A percentile compares a stretch with the other conserved stretches of the same genome.
These are phyloP conservation scores for Pyrochroa serraticornis DNA, from an alignment of 2,888 invertebrate genomes.

Conservation along the genomic window DNA sequence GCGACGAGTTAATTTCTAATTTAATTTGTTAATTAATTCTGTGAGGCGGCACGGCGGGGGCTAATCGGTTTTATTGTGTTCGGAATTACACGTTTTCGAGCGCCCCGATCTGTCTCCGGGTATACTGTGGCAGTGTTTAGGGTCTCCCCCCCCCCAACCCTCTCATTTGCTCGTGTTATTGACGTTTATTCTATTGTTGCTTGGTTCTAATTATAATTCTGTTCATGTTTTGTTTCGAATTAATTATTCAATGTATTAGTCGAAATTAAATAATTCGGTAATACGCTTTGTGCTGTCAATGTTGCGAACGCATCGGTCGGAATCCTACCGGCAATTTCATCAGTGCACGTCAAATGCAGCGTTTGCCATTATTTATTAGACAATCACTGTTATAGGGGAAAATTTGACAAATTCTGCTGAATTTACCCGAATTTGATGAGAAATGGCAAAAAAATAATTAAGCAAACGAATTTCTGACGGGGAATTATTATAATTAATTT, in stretches of 20 bases:
- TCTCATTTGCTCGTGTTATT: constrained; percentile 38
- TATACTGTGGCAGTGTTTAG: constrained; percentile 21
- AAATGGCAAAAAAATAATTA: too few species aligned
- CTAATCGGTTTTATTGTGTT: constrained; percentile 58
- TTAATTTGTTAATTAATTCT: constrained; percentile 63
- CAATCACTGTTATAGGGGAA: constrained; percentile 2
- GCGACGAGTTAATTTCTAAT: constrained; percentile 62
- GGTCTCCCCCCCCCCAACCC: constrained; percentile 4
- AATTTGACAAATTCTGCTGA: too few species aligned
- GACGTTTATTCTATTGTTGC: constrained; percentile 52
- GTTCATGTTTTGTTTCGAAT: constrained; percentile 40
- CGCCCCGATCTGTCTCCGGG: constrained; percentile 32
- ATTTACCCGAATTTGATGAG: too few species aligned
- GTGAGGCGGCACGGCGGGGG: constrained; percentile 55
- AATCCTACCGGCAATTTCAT: constrained; percentile 26
- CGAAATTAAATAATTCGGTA: constrained; percentile 42
- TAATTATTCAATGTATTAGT: constrained; percentile 39
- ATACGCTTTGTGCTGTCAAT: constrained; percentile 12
- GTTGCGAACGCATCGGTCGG: background rate
- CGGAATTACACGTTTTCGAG: constrained; percentile 56
- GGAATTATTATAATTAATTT: too few species aligned
- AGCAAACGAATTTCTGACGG: too few species aligned
- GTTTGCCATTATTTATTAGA: constrained; percentile 15
- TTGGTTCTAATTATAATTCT: constrained; percentile 42
- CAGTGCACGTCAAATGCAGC: constrained; percentile 20